A percentile compares a stretch with the other conserved stretches of the same genome.
Conservation (phyloP, 1,140 invertebrate species). For the Wasmannia auropunctata region DNA sequence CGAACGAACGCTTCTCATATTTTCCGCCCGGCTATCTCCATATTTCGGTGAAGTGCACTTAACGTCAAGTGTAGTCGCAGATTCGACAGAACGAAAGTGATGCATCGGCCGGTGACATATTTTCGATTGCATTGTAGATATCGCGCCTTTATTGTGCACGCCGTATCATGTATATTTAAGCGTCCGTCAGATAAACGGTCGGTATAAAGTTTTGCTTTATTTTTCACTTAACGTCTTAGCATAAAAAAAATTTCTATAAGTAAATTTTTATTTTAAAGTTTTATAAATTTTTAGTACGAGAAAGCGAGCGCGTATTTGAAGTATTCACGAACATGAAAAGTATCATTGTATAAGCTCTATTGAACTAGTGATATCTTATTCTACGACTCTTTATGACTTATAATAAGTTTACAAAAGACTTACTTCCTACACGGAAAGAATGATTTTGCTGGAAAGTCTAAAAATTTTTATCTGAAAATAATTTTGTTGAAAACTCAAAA, state of each 20-base stretch:
- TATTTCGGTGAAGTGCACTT: conserved; percentile 53
- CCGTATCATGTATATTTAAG: conserved; percentile 24
- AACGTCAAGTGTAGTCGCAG: conserved; percentile 51
- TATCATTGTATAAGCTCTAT: neutral
- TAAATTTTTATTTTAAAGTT: neutral
- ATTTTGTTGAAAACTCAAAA: no score
- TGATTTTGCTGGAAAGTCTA: no score
- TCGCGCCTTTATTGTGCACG: conserved; percentile 8
- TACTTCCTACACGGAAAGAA: no score
- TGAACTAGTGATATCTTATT: neutral
- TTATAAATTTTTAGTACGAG: neutral
- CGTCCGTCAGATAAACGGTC: conserved; percentile 22
- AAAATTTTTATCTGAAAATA: no score
- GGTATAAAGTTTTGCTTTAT: neutral
- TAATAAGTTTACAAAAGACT: no score
- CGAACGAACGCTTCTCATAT: conserved; percentile 43
- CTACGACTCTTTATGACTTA: neutral
- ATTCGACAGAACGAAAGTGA: conserved; percentile 51
- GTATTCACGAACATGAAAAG: neutral
- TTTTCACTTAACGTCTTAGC: neutral
- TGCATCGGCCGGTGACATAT: conserved; percentile 47
- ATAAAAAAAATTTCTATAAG: neutral
- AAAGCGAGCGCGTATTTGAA: neutral
- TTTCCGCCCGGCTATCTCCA: conserved; percentile 37
- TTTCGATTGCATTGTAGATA: conserved; percentile 49